A percentile compares a stretch with the other conserved stretches of the same genome.
Evolutionary conservation across 2,888 invertebrate genomes (phyloP).

Genomic region (Buathra laborator): DNA sequence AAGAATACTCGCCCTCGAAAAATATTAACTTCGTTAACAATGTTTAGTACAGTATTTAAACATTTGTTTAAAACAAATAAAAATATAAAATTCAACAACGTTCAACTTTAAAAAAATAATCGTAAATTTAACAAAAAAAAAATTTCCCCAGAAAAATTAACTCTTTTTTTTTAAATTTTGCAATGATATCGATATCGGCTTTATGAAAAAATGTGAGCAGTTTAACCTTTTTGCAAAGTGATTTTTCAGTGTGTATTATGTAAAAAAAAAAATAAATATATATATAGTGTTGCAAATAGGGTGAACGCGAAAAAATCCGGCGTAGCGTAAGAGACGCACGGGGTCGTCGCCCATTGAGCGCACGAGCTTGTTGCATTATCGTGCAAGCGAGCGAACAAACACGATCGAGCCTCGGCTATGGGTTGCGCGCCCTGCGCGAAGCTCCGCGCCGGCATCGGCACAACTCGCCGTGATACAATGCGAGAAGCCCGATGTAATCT

Average conservation of each 20-base stretch:
- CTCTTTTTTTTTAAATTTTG: too few relatives aligned
- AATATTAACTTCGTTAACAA: conserved; percentile 3
- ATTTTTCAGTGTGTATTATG: background rate
- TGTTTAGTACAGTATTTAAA: background rate
- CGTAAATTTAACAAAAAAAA: too few relatives aligned
- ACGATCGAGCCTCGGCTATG: conserved; percentile 26
- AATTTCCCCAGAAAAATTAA: too few relatives aligned
- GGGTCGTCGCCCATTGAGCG: conserved; percentile 64
- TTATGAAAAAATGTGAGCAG: too few relatives aligned
- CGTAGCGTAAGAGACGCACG: conserved; percentile 74
- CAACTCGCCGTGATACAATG: conserved; percentile 77
- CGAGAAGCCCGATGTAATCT: conserved; percentile 83
- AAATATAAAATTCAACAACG: too few relatives aligned
- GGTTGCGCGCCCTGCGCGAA: background rate
- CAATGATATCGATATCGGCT: too few relatives aligned
- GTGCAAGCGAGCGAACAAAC: conserved; percentile 18
- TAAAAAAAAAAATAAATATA: conserved; percentile 34
- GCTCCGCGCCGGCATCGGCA: conserved; percentile 16
- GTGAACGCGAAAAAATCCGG: conserved; percentile 67
- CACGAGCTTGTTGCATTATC: conserved; percentile 46
- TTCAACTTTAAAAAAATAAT: too few relatives aligned
- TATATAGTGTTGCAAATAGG: background rate
- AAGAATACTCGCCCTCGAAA: background rate
- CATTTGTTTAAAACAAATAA: too few relatives aligned
- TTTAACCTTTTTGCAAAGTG: too few relatives aligned